Evolutionary conservation across 2,113 vertebrate genomes (phyloP).

Genomic region (Patagioenas fasciata): DNA sequence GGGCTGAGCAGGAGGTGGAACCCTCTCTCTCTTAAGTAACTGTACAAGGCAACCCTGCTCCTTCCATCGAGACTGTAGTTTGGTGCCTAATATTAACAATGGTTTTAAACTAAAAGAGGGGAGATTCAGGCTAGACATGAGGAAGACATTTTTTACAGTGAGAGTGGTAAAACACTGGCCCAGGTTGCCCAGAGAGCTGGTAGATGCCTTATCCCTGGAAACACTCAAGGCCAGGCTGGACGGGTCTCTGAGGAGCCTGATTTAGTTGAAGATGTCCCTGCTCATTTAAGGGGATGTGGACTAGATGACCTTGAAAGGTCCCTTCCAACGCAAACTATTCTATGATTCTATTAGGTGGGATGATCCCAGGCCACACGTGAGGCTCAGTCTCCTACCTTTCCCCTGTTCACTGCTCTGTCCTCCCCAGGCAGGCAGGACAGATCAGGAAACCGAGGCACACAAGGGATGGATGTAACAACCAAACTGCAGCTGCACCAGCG

Average conservation of each 20-base stretch:
- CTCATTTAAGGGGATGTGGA: too few relatives aligned
- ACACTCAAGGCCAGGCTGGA: too few relatives aligned
- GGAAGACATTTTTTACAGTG: too few relatives aligned
- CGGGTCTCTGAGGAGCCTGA: too few relatives aligned
- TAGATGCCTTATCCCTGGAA: too few relatives aligned
- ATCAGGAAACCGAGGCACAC: not conserved
- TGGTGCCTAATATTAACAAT: not conserved
- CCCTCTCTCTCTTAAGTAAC: not conserved
- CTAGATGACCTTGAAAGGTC: too few relatives aligned
- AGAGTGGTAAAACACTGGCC: too few relatives aligned
- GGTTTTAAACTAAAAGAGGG: too few relatives aligned
- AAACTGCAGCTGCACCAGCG: not conserved
- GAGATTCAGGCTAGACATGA: too few relatives aligned
- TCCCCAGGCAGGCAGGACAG: not conserved
- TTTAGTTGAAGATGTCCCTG: too few relatives aligned
- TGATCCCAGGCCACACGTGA: not conserved
- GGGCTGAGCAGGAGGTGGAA: not conserved
- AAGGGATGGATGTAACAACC: not conserved
- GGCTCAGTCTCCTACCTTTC: not conserved
- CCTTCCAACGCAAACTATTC: too few relatives aligned
- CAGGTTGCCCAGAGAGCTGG: too few relatives aligned
- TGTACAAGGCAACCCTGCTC: not conserved
- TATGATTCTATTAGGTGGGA: not conserved
- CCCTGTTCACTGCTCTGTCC: accelerated
- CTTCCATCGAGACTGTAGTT: not conserved